Evolutionary conservation across 2,888 invertebrate genomes (phyloP).

Genomic region (Drosophila tripunctata): DNA sequence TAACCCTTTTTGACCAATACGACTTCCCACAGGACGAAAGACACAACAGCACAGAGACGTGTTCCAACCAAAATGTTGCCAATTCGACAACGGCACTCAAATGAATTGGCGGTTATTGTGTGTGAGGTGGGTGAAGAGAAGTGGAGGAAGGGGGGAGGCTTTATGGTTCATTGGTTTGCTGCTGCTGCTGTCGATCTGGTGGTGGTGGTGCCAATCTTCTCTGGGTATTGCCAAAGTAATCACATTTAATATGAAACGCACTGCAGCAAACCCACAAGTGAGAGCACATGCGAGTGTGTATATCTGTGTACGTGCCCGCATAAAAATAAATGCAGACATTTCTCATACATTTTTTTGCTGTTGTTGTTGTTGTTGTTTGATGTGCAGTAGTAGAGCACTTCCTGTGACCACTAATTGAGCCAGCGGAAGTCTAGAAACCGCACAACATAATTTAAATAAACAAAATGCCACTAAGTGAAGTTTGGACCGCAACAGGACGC

Average conservation of each 20-base stretch:
- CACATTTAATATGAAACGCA: conserved; percentile 81
- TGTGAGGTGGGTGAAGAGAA: not conserved
- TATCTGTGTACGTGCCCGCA: conserved; percentile 51
- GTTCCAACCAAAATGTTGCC: conserved; percentile 63
- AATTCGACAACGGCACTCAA: conserved; percentile 80
- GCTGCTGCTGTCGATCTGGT: not conserved
- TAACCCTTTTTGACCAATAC: conserved; percentile 72
- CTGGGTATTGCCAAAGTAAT: conserved; percentile 74
- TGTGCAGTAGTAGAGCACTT: conserved; percentile 22
- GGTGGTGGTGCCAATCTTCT: conserved; percentile 63
- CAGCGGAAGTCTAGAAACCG: conserved; percentile 76
- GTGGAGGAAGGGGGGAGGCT: conserved; percentile 21
- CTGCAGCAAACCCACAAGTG: conserved; percentile 70
- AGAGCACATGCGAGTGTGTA: conserved; percentile 18
- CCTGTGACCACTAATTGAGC: conserved; percentile 77
- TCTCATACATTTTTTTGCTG: conserved; percentile 26
- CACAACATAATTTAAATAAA: conserved; percentile 79
- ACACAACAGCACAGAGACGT: conserved; percentile 15
- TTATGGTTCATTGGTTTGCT: conserved; percentile 73
- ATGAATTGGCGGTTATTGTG: conserved; percentile 77
- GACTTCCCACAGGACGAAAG: conserved; percentile 62
- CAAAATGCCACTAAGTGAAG: conserved; percentile 77
- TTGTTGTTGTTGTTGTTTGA: not conserved
- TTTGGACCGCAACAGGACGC: conserved; percentile 74
- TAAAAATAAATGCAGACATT: conserved; percentile 60